A percentile compares a stretch with the other conserved stretches of the same genome.
phyloP scores from a whole-genome alignment of 2,797 vertebrate species.

The Cynodonichthys magdalenae region DNA sequence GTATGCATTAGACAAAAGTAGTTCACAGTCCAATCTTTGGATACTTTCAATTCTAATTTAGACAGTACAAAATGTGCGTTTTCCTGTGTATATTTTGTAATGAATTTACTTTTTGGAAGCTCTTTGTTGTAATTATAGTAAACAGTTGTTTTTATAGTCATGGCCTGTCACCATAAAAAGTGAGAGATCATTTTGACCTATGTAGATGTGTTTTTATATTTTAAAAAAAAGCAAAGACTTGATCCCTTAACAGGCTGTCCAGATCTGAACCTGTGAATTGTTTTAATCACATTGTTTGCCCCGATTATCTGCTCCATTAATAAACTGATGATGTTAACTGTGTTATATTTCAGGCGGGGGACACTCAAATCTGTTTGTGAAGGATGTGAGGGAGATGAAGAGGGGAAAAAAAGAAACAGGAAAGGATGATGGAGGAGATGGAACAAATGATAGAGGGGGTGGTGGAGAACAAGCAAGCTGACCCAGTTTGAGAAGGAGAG shows the following conservation, averaged over 20 bases:
- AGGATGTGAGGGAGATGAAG: conserved; percentile 1
- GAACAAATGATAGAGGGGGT: conserved; percentile 32
- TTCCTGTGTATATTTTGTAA: too few relatives aligned
- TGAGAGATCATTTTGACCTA: too few relatives aligned
- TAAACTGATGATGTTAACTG: not conserved
- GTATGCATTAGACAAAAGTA: too few relatives aligned
- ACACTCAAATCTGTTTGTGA: conserved; percentile 21
- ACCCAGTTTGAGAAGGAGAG: conserved; percentile 61
- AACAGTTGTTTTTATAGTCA: not conserved
- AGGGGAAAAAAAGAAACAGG: conserved; percentile 6
- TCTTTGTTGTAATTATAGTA: not conserved
- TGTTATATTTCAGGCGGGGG: not conserved
- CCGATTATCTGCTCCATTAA: not conserved
- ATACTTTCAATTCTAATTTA: not conserved
- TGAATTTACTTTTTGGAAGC: not conserved
- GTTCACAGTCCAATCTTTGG: too few relatives aligned
- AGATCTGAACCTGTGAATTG: conserved; percentile 22
- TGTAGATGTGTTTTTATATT: too few relatives aligned
- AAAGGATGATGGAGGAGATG: conserved; percentile 49
- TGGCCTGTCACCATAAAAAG: too few relatives aligned
- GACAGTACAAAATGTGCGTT: not conserved
- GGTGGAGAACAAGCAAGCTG: conserved; percentile 48
- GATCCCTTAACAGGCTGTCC: conserved; percentile 16
- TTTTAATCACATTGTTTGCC: not conserved
- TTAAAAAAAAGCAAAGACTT: not conserved